Percentiles rank a stretch among this genome's conserved stretches.
Evolutionary conservation across 2,113 vertebrate genomes (phyloP).

Genomic region (Lasiurus borealis): DNA sequence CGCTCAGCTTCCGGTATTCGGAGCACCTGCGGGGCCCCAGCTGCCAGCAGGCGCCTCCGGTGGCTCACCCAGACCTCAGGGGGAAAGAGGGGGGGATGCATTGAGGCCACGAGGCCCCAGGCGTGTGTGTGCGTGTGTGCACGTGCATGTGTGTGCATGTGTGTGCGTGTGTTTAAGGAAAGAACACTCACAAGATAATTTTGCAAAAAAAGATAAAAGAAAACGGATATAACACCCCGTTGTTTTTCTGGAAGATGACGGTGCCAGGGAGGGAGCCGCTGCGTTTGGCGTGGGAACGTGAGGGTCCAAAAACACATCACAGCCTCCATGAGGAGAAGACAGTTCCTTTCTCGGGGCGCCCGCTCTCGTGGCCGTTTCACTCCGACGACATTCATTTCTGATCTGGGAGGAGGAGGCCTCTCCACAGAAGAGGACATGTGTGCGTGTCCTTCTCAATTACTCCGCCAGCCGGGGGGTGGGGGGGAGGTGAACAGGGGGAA

Average conservation of each 20-base stretch:
- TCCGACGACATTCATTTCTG: slow-evolving; percentile 81
- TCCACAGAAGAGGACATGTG: slow-evolving; percentile 22
- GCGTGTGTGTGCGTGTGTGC: not conserved
- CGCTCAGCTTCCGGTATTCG: accelerated
- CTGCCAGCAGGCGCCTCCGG: not conserved
- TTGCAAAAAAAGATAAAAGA: not conserved
- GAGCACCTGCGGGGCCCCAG: not conserved
- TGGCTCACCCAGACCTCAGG: not conserved
- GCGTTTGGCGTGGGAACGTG: slow-evolving; percentile 80
- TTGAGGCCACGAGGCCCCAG: no score
- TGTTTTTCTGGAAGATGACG: slow-evolving; percentile 68
- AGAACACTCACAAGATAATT: slow-evolving; percentile 50
- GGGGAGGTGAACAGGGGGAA: no score
- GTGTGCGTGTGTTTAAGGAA: slow-evolving; percentile 36
- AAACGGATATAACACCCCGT: slow-evolving; percentile 70
- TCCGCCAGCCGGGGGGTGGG: not conserved
- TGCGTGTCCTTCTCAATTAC: slow-evolving; percentile 53
- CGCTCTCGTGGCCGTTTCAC: slow-evolving; percentile 80
- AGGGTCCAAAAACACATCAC: slow-evolving; percentile 76
- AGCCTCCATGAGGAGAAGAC: slow-evolving; percentile 80
- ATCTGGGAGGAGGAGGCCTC: slow-evolving; percentile 73
- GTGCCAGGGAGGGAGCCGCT: slow-evolving; percentile 71
- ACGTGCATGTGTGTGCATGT: no score
- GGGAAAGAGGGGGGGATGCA: not conserved
- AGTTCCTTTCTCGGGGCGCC: slow-evolving; percentile 81